Evolutionary conservation across 2,888 invertebrate genomes (phyloP), one percentile per base, ranked within the genome.

Genomic region (Oasisia sp.): DNA sequence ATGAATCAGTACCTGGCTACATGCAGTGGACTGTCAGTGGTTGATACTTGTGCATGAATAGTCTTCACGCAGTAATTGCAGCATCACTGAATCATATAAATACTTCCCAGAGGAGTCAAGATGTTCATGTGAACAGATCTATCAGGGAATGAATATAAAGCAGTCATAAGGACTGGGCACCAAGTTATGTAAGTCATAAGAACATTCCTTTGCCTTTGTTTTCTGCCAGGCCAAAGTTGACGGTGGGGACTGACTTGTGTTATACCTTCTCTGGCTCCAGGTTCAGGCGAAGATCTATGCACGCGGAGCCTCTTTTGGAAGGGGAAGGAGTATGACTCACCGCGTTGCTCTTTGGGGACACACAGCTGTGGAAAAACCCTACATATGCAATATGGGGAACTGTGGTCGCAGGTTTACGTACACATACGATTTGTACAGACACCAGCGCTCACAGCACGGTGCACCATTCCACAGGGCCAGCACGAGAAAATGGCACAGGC

Each of bases 401-500:
- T 74, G 74, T 74, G 74, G 74, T 74, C 74, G 74, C 74, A 74
- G 74, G 27, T 74, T 74, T 74, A 74, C 27, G 27, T 74, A 74
- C 74, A 74, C 74, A 19, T 74, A 74, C n/a, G 74, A 74, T 74
- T 74, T 74, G 74, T 74, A 74, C 74, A 74, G 74, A 74, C 74
- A 74, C 74, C 74, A 74, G n/a, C 74, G 74, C 27, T 74, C 74
- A 74, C 74, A 74, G n/a, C 74, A 74, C n/a, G 74, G 74, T 74
- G 74, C 74, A 74, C 74, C 74, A 74, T 74, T 74, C 74, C 74
- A 74, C 74, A 74, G 74, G 27, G 74, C 74, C 19, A 74, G 74
- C n/a, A 74, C 27, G 27, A 14, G 74, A 74, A 74, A 74, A 19
- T 74, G 74, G 74, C 74, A 74, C 27, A 74, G 7, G n/a, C 74